Evolutionary conservation across 1,140 invertebrate species (phyloP).

Genomic region (Delia radicum): DNA sequence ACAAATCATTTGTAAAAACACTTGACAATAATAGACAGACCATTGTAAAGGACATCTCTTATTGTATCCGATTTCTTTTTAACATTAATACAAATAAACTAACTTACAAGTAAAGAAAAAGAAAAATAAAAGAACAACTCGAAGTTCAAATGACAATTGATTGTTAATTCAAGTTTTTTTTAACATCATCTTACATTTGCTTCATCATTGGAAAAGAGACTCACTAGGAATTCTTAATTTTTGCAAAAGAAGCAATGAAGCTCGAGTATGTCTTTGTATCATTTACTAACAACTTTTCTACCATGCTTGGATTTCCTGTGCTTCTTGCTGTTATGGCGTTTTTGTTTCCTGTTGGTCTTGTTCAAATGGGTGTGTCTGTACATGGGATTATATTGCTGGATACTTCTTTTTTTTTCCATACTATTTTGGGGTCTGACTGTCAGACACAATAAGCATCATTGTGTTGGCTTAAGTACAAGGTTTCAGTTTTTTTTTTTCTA

Average conservation of each 20-base stretch:
- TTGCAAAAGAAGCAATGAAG: neutral
- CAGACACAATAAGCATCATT: constrained; percentile 21
- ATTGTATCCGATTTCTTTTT: constrained; percentile 16
- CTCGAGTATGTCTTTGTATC: neutral
- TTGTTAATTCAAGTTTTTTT: constrained; percentile 21
- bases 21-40: constrained; percentile 20
- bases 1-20: constrained; percentile 23
- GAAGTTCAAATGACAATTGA: constrained; percentile 23
- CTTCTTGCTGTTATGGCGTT: neutral
- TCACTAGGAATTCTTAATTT: constrained; percentile 15
- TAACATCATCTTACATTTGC: neutral
- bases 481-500: neutral
- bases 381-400: neutral
- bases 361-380: constrained; percentile 12
- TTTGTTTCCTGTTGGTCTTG: neutral
- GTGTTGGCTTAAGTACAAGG: neutral
- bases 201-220: neutral
- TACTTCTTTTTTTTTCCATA: neutral
- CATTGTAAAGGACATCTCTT: constrained; percentile 14
- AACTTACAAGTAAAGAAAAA: neutral
- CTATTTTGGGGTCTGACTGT: neutral
- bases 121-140: constrained; percentile 9
- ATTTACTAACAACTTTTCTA: neutral
- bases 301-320: neutral
- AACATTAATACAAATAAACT: neutral